phyloP scores from a whole-genome alignment of 2,113 vertebrate species.

The Gobio gobio region DNA sequence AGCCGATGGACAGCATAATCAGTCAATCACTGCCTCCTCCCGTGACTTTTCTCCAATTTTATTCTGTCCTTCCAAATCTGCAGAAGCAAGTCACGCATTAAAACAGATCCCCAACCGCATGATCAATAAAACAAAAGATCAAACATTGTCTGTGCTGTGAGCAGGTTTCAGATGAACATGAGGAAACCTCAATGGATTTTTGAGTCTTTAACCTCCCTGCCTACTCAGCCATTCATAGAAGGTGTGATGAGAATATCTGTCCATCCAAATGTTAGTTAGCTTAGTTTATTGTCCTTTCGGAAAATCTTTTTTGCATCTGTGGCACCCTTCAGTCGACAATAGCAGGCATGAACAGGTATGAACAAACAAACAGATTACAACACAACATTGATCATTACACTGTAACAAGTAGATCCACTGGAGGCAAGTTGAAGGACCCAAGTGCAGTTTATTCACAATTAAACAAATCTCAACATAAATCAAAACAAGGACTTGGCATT shows the following conservation, averaged over 20 bases:
- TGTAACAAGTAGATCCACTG: too few relatives aligned
- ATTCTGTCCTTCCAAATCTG: not conserved
- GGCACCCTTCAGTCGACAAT: too few relatives aligned
- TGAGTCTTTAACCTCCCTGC: not conserved
- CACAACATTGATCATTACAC: too few relatives aligned
- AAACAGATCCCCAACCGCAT: not conserved
- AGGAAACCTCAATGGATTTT: not conserved
- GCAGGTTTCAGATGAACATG: not conserved
- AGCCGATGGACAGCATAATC: not conserved
- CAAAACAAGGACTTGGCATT: too few relatives aligned
- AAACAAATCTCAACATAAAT: too few relatives aligned
- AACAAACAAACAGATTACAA: too few relatives aligned
- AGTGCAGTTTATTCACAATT: too few relatives aligned
- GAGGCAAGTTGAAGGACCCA: too few relatives aligned
- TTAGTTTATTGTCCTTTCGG: too few relatives aligned
- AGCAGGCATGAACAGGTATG: too few relatives aligned
- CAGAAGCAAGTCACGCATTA: not conserved
- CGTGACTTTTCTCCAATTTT: not conserved
- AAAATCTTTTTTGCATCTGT: too few relatives aligned
- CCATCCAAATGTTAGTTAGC: not conserved
- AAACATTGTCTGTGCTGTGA: not conserved
- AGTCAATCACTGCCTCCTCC: not conserved
- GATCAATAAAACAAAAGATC: not conserved
- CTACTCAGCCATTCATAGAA: not conserved
- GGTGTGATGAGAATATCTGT: not conserved